These are phyloP conservation scores for Nudaria mundana DNA, from an alignment of 2,888 invertebrate genomes.

Conservation along the genomic window DNA sequence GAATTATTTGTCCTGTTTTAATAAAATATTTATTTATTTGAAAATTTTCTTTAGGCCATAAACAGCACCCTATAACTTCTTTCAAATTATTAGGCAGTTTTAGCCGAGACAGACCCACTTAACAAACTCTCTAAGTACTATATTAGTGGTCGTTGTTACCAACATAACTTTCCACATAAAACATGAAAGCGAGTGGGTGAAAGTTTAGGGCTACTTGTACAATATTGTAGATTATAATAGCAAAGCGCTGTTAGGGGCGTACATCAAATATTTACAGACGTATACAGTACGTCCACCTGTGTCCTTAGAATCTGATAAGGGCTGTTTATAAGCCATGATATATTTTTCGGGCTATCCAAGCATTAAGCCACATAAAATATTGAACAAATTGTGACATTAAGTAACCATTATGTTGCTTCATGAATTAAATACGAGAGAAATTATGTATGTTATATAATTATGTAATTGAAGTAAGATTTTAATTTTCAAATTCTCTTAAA, in stretches of 20 bases:
- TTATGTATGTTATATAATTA: too few species aligned
- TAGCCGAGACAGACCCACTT: background rate
- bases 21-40: too few species aligned
- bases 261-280: constrained; percentile 69
- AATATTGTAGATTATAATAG: constrained; percentile 42
- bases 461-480: too few species aligned
- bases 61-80: too few species aligned
- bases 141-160: constrained; percentile 5
- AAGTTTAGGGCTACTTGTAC: constrained; percentile 23
- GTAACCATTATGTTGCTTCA: too few species aligned
- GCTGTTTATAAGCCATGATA: constrained; percentile 38
- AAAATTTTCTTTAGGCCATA: too few species aligned
- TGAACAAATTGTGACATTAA: too few species aligned
- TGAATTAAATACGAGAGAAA: too few species aligned
- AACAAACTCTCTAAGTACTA: background rate
- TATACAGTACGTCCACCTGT: constrained; percentile 63
- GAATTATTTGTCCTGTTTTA: too few species aligned
- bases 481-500: too few species aligned
- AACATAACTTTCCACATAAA: constrained; percentile 18
- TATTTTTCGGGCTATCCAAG: constrained; percentile 29
- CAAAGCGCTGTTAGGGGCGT: constrained; percentile 48
- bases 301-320: constrained; percentile 45
- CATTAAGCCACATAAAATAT: constrained; percentile 6
- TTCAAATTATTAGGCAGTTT: too few species aligned
- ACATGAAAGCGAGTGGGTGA: constrained; percentile 17